A percentile compares a stretch with the other conserved stretches of the same genome.
Conservation (phyloP, 2,888 invertebrate species). For the Hipparchia sbordonii region DNA sequence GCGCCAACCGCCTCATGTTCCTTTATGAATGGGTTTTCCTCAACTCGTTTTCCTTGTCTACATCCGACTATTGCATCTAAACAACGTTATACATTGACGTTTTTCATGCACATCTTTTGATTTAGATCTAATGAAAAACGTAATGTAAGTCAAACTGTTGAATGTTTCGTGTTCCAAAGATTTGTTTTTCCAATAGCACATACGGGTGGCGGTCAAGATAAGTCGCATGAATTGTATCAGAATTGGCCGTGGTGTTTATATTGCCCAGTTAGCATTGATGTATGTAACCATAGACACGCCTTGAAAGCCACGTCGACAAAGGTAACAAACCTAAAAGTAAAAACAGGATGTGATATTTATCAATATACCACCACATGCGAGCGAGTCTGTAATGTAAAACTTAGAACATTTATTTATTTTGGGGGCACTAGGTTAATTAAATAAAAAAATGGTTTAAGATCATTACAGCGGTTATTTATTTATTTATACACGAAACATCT, state of each 20-base stretch:
- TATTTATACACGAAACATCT: too few relatives aligned
- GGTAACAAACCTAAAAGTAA: neutral
- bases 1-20: conserved; percentile 50
- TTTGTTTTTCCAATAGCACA: conserved; percentile 14
- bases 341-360: neutral
- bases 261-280: conserved; percentile 40
- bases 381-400: too few relatives aligned
- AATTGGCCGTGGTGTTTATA: conserved; percentile 52
- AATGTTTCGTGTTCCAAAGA: neutral
- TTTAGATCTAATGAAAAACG: neutral
- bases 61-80: neutral
- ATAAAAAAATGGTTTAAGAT: too few relatives aligned
- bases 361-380: too few relatives aligned
- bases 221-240: conserved; percentile 53
- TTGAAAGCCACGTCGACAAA: too few relatives aligned
- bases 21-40: conserved; percentile 54
- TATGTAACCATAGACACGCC: neutral
- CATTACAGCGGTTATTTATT: too few relatives aligned
- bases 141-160: conserved; percentile 12
- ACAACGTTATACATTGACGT: neutral
- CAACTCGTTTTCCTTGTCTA: conserved; percentile 38
- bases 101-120: neutral
- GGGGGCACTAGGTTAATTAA: too few relatives aligned
- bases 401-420: too few relatives aligned
- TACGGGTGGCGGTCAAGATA: conserved; percentile 48